Base-by-base conservation (phyloP, 1,140 invertebrate species). In the Penaeus indicus region DNA sequence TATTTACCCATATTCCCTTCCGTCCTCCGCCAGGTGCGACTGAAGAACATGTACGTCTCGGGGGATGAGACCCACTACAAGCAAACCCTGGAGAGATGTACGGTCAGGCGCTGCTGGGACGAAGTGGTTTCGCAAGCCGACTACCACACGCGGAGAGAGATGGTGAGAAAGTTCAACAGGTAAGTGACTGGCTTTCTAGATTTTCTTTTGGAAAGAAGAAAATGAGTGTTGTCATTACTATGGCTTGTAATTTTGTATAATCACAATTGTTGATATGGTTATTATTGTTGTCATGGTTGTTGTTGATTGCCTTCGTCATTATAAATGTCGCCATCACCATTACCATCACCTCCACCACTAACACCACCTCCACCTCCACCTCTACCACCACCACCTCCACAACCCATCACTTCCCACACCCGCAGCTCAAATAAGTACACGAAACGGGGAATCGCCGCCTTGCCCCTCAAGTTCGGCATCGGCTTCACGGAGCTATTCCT, bases 391-490 rank as follows among this genome's bases (percentile, higher is more conserved):
- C n/a, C n/a, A n/a, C n/a, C n/a, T n/a, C n/a, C n/a, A 13, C 16
- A 54, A 13, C 11, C 10, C 54, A 54, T 54, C 54, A 54, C 10
- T 63, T 3, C n/a, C 42, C 27, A 1, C 64, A 91, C 86, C 27
- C 19, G 72, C 25, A 83, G 54, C 54, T 54, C 54, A 16, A 54
- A 91, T 60, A 85, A 72, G 25, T 89, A 90, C 69, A 77, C 63
- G 82, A 99, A 99, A 92, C 95, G 97, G 25, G 98, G 98, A 21
- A 94, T 99, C 4, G 93, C 96, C 0, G 92, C 98, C 11, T 94
- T 98, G 22, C 97, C 98, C 47, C 97, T 97, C 0, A 98, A 96
- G 93, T 99, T 96, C 93, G 97, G 97, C 1, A 96, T 99, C 86
- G 95, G 96, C 0, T 99, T 98, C 92, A 96, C 95, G 1, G 94